Evolutionary conservation across 92 coral and sea anemone species (phyloP), one percentile per base, ranked within the genome.

Genomic region (Diadumene lineata): DNA sequence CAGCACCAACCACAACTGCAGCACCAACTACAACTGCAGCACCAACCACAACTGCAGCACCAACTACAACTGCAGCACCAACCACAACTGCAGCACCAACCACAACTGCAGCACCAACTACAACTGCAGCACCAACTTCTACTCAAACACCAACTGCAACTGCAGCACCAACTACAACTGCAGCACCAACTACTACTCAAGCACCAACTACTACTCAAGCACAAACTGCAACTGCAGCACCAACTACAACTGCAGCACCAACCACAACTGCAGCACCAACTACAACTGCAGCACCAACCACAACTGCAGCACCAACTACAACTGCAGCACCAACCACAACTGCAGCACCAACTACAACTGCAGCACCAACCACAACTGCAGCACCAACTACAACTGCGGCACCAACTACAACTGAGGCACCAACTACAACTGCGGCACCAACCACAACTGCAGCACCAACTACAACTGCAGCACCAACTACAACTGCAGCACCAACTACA

Each of bases 361-460:
- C 48, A 38, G 48, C 48, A n/a, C 48, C 48, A 38, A 38, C 48
- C n/a, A n/a, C 68, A 74, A n/a, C 53, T 68, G 46, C 48, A 24
- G 1, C 86, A 74, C 34, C 80, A 70, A 22, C n/a, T n/a, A n/a
- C 64, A 50, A 44, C 60, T 34, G 31, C 85, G 61, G 31, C 73
- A 60, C 23, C 88, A 71, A 43, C 73, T 23, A 13, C 48, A 6
- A 38, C n/a, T n/a, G n/a, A n/a, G n/a, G n/a, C n/a, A n/a, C n/a
- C n/a, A n/a, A n/a, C n/a, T n/a, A n/a, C n/a, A n/a, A n/a, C n/a
- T n/a, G n/a, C n/a, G 13, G 48, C 48, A 4, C 7, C 48, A 38
- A 4, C 48, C 13, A 38, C 48, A 38, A 4, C 48, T 38, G 48
- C 48, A 6, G 6, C 13, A 13, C 48, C 48, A 38, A 13, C n/a